Conservation (phyloP, 2,888 invertebrate species). For the Podotricha telesiphe region DNA sequence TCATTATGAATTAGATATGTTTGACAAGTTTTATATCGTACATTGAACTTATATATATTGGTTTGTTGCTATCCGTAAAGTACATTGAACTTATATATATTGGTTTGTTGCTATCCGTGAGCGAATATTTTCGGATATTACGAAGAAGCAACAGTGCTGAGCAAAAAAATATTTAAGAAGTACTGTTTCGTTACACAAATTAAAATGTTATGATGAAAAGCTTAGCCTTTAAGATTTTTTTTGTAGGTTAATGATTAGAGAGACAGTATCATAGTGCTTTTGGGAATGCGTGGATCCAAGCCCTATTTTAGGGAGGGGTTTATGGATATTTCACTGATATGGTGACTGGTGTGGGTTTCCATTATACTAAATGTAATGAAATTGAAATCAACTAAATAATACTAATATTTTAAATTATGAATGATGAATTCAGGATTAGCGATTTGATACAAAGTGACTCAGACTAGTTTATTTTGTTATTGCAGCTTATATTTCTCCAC, state of each 20-base stretch:
- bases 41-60: constrained; percentile 7
- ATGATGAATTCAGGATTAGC: neutral
- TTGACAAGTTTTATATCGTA: neutral
- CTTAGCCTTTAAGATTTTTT: neutral
- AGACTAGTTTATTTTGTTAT: neutral
- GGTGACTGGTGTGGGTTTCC: too few species aligned
- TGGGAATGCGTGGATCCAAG: neutral
- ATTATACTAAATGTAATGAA: too few species aligned
- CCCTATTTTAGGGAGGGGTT: too few species aligned
- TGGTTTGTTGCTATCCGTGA: constrained; percentile 4
- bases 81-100: constrained; percentile 5
- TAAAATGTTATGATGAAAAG: constrained; percentile 12
- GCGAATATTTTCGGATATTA: constrained; percentile 17
- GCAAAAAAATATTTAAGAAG: neutral
- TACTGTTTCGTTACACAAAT: neutral
- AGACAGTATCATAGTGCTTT: neutral
- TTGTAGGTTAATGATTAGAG: neutral
- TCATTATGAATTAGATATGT: too few species aligned
- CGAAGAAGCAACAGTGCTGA: neutral
- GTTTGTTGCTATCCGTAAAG: neutral
- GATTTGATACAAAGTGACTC: neutral
- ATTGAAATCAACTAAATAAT: too few species aligned
- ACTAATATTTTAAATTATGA: too few species aligned
- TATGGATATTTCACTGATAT: too few species aligned
- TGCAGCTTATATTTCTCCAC: neutral